A percentile compares a stretch with the other conserved stretches of the same genome.
phyloP scores from a whole-genome alignment of 30 jellyfish, hydroid and myxozoan species.

The Turritopsis rubra region DNA sequence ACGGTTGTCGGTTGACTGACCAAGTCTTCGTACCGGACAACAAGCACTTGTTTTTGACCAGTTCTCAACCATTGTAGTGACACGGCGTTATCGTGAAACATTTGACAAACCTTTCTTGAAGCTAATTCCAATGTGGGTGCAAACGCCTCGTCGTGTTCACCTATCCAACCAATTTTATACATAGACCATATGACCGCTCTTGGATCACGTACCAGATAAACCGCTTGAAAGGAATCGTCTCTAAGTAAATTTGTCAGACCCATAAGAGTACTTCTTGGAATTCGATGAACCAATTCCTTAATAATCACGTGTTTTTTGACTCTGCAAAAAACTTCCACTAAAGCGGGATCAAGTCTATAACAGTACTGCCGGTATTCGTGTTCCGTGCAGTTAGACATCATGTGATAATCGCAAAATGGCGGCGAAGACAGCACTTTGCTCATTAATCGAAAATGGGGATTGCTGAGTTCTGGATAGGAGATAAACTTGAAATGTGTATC shows the following conservation, averaged over 20 bases:
- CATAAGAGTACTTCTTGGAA: slow-evolving; percentile 1
- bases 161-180: slow-evolving; percentile 85
- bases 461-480: slow-evolving; percentile 88
- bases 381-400: slow-evolving; percentile 42
- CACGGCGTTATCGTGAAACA: slow-evolving; percentile 41
- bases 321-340: slow-evolving; percentile 49
- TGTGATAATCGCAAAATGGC: slow-evolving; percentile 60
- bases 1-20: slow-evolving; percentile 54
- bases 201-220: slow-evolving; percentile 85
- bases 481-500: slow-evolving; percentile 74
- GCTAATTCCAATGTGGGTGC: slow-evolving; percentile 56
- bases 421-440: slow-evolving; percentile 81
- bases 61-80: slow-evolving; percentile 38
- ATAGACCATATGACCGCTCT: slow-evolving; percentile 89
- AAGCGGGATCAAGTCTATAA: slow-evolving; percentile 40
- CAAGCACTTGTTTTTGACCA: slow-evolving; percentile 38
- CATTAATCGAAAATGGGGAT: slow-evolving; percentile 81
- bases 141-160: slow-evolving; percentile 44
- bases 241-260: slow-evolving; percentile 38
- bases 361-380: slow-evolving; percentile 47
- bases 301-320: slow-evolving; percentile 50
- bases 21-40: slow-evolving; percentile 78
- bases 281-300: slow-evolving; percentile 81
- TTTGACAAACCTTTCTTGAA: slow-evolving; percentile 62
- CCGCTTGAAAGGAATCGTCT: slow-evolving; percentile 38